phyloP scores from a whole-genome alignment of 2,888 invertebrate genomes.

The Lutraria lutraria region DNA sequence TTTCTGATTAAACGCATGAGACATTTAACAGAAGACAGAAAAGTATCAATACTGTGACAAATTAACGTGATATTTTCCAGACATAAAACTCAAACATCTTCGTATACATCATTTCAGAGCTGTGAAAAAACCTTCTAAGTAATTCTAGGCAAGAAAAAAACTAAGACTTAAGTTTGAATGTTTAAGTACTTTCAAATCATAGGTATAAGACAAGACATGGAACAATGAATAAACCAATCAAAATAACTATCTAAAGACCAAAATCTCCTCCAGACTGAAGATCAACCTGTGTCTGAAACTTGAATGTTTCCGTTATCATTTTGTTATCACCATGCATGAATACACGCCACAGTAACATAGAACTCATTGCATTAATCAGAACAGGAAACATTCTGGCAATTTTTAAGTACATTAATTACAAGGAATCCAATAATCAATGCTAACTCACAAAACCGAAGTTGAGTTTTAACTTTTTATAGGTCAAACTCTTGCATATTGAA shows the following conservation, averaged over 20 bases:
- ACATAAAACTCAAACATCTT: not conserved
- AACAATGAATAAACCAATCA: no score
- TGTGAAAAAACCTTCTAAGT: not conserved
- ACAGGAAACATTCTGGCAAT: not conserved
- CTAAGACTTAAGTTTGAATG: no score
- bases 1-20: not conserved
- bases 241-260: not conserved
- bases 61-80: not conserved
- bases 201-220: no score
- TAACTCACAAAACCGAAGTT: not conserved
- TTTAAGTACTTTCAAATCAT: no score
- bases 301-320: conserved; percentile 17
- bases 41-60: not conserved
- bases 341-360: not conserved
- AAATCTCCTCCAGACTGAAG: not conserved
- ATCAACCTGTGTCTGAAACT: conserved; percentile 16
- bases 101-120: no score
- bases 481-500: not conserved
- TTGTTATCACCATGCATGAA: conserved; percentile 14
- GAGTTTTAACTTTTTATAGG: not conserved
- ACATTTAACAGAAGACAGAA: not conserved
- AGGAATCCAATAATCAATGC: not conserved
- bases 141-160: no score
- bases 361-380: not conserved
- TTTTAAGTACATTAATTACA: not conserved